Evolutionary conservation across 2,797 vertebrate species (phyloP).

Genomic region (Denticeps clupeoides): DNA sequence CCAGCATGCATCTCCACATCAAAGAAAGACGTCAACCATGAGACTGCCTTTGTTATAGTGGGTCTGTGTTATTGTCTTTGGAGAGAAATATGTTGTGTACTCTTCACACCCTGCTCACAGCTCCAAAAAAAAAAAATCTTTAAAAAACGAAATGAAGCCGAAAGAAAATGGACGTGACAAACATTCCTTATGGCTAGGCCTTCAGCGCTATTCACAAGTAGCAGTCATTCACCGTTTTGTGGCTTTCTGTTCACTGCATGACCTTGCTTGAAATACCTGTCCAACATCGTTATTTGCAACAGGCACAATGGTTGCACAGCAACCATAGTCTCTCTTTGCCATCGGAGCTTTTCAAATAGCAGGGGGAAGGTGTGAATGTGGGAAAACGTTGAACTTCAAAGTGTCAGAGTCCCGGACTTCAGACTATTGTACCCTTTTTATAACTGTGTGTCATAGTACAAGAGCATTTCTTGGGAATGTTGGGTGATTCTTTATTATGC

Average conservation of each 20-base stretch:
- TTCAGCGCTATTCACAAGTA: constrained; percentile 5
- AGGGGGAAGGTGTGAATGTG: constrained; percentile 19
- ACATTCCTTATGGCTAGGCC: constrained; percentile 1
- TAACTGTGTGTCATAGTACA: too few relatives aligned
- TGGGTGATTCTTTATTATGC: too few relatives aligned
- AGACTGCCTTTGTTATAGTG: constrained; percentile 1
- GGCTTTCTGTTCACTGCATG: not conserved
- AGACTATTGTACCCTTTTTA: too few relatives aligned
- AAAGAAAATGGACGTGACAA: not conserved
- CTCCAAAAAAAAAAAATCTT: not conserved
- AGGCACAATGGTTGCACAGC: constrained; percentile 16
- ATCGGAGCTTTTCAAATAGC: constrained; percentile 15
- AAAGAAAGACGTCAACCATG: constrained; percentile 6
- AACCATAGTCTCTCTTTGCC: constrained; percentile 18
- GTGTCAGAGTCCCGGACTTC: constrained; percentile 6
- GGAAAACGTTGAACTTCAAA: constrained; percentile 32
- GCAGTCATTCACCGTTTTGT: constrained; percentile 2
- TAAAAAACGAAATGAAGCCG: not conserved
- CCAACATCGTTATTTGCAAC: constrained; percentile 22
- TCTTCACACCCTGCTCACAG: not conserved
- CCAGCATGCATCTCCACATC: constrained; percentile 4
- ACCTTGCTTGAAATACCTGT: constrained; percentile 21
- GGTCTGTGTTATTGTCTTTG: not conserved
- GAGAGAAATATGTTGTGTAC: not conserved
- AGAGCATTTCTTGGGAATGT: too few relatives aligned